A percentile compares a stretch with the other conserved stretches of the same genome.
Conservation (phyloP, 2,113 vertebrate genomes). For the Neopipo cinnamomea region DNA sequence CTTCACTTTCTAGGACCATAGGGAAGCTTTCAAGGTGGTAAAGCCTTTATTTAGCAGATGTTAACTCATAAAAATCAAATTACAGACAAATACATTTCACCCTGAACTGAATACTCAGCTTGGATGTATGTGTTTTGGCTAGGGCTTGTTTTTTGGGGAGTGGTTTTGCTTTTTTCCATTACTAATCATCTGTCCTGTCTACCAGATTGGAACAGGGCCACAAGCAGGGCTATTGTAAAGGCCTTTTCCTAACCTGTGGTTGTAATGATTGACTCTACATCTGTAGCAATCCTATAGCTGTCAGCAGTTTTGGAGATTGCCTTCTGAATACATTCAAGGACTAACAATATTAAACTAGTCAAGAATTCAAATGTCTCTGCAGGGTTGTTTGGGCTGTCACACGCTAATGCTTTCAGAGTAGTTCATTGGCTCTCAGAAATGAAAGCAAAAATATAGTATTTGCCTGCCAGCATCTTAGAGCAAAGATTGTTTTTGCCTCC, state of each 20-base stretch:
- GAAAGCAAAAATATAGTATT: background rate
- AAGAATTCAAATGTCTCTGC: background rate
- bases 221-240: background rate
- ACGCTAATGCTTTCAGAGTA: background rate
- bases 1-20: background rate
- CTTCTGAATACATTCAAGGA: background rate
- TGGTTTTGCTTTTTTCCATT: background rate
- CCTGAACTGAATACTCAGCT: background rate
- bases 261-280: background rate
- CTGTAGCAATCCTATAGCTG: background rate
- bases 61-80: background rate
- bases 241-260: background rate
- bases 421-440: background rate
- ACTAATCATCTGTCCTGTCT: background rate
- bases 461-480: slow-evolving; percentile 23
- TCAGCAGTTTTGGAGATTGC: background rate
- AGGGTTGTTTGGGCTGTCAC: background rate
- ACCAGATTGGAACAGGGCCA: background rate
- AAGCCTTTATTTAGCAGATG: background rate
- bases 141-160: background rate
- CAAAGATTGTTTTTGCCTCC: background rate
- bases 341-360: background rate
- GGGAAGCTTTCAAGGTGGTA: background rate
- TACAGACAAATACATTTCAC: background rate
- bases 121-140: background rate